Evolutionary conservation across 2,797 vertebrate genomes (phyloP).

Genomic region (Betta splendens): DNA sequence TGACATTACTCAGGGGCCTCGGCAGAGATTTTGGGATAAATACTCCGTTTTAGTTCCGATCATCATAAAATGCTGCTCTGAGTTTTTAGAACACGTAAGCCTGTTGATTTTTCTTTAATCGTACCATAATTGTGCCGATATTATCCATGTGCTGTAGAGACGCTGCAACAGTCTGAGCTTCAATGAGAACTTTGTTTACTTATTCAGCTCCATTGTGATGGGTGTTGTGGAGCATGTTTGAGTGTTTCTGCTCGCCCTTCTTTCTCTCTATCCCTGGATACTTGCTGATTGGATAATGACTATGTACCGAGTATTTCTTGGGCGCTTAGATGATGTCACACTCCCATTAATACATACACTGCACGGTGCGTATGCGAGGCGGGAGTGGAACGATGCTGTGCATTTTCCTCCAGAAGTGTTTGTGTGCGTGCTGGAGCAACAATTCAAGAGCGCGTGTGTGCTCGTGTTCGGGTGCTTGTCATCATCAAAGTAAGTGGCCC

Average conservation of each 20-base stretch:
- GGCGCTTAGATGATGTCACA: constrained; percentile 8
- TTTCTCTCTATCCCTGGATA: neutral
- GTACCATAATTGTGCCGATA: constrained; percentile 1
- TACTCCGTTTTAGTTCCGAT: no score
- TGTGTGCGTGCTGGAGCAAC: constrained; percentile 28
- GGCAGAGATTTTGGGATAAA: no score
- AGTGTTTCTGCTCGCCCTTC: constrained; percentile 14
- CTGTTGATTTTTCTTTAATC: neutral
- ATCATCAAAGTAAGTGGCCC: constrained; percentile 81
- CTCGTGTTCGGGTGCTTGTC: constrained; percentile 67
- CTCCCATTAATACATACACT: constrained; percentile 18
- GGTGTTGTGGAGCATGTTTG: constrained; percentile 11
- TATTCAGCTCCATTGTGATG: constrained; percentile 27
- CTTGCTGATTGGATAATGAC: constrained; percentile 29
- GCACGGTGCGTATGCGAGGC: neutral
- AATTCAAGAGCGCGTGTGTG: constrained; percentile 50
- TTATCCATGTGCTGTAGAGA: constrained; percentile 5
- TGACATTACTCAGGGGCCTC: no score
- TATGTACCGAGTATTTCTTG: constrained; percentile 19
- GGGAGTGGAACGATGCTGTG: constrained; percentile 3
- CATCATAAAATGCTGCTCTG: no score
- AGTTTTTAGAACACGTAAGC: no score
- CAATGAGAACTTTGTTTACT: constrained; percentile 42
- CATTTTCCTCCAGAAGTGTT: constrained; percentile 25
- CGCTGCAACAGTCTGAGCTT: neutral